Base-by-base conservation (phyloP, 2,888 invertebrate species). In the Parelbella ahira region DNA sequence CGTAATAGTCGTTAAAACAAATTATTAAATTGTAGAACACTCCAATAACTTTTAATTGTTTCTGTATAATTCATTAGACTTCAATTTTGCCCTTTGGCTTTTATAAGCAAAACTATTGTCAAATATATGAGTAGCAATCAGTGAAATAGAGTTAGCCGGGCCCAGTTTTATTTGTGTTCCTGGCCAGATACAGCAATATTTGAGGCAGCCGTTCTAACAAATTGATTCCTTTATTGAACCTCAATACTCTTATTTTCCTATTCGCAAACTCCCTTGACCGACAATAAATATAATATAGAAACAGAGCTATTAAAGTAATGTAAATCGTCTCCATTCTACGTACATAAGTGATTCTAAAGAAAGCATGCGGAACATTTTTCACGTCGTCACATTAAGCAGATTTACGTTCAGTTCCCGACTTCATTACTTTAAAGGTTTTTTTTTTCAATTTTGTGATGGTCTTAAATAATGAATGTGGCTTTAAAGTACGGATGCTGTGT, bases 331-430 rank as follows among this genome's bases (percentile, higher is more conserved):
- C 21, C 37, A 23, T 23, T 29, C 9, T 20, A 20, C 28, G 24
- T 48, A 47, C 49, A 52, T 54, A 54, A 56, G 49, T 53, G 54
- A 52, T 51, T 55, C 49, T 48, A 47, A 50, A 48, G 51, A 44
- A 55, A 53, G 50, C 60, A 63, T 56, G 60, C 49, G 49, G 50
- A 57, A 58, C 68, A 62, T 65, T 68, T 72, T 69, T 72, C 68
- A 66, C 51, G 60, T 62, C 66, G 66, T 60, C 65, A 59, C 65
- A 60, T 62, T 60, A 60, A 58, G 50, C 56, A 60, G 60, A 65
- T 69, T 74, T 68, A 68, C 55, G 63, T 61, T 58, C 57, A 50
- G 53, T 56, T 52, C 55, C 49, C n/a, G 47, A 53, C 58, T 61
- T 60, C 60, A 61, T 63, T 62, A 60, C 55, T 56, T 54, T 56